These are phyloP conservation scores for Phrixothrix hirtus DNA, from an alignment of 2,888 invertebrate genomes.

Conservation along the genomic window DNA sequence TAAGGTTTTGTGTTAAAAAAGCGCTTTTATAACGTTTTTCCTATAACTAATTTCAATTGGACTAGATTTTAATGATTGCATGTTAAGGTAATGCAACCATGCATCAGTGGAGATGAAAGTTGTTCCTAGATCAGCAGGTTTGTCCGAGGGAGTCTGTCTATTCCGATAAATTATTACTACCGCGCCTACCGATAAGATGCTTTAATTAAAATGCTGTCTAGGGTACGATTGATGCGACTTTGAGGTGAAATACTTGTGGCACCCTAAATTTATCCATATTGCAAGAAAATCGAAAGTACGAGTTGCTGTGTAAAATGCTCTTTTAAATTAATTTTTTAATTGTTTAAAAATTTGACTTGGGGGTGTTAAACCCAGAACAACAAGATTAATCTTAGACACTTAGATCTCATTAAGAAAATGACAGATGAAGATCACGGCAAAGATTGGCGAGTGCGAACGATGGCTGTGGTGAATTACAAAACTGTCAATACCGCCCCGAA, in stretches of 20 bases:
- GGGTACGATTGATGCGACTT: constrained; percentile 55
- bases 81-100: constrained; percentile 44
- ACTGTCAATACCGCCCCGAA: constrained; percentile 49
- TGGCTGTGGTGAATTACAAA: constrained; percentile 52
- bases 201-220: constrained; percentile 60
- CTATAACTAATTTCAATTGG: constrained; percentile 5
- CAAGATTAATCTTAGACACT: constrained; percentile 22
- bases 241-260: constrained; percentile 33
- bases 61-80: constrained; percentile 13
- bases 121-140: constrained; percentile 58
- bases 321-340: too few species aligned
- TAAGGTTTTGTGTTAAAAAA: too few species aligned
- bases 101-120: constrained; percentile 57
- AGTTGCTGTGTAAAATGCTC: too few species aligned
- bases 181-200: constrained; percentile 59
- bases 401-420: constrained; percentile 53
- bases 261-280: too few species aligned
- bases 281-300: too few species aligned
- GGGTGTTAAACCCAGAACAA: constrained; percentile 5
- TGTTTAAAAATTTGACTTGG: too few species aligned
- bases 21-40: not conserved
- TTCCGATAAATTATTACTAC: constrained; percentile 55
- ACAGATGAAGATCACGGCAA: constrained; percentile 51
- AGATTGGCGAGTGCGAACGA: constrained; percentile 53
- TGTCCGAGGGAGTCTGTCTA: constrained; percentile 55